Evolutionary conservation across 2,113 vertebrate genomes (phyloP).

Genomic region (Aspiorhynchus laticeps): DNA sequence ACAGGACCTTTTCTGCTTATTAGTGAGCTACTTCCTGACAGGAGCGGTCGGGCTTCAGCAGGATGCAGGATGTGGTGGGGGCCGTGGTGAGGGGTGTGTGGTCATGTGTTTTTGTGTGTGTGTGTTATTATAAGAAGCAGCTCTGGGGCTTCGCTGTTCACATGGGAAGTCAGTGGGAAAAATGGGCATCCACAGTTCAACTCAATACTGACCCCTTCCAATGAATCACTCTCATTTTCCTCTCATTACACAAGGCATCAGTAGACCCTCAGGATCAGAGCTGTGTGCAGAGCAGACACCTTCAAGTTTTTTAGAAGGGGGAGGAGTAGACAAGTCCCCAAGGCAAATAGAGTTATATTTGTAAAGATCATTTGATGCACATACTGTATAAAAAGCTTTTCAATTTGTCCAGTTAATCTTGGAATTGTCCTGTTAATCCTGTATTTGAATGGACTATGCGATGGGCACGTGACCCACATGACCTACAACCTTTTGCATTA

Average conservation of each 20-base stretch:
- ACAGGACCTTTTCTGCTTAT: conserved; percentile 31
- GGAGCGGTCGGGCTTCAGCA: conserved; percentile 27
- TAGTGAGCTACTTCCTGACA: conserved; percentile 53
- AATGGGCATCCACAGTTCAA: conserved; percentile 45
- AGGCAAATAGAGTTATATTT: neutral
- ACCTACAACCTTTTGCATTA: neutral
- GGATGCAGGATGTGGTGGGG: conserved; percentile 52
- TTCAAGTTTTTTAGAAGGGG: neutral
- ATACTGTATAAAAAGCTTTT: neutral
- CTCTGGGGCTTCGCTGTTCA: conserved; percentile 24
- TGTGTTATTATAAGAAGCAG: conserved; percentile 15
- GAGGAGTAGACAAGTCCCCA: neutral
- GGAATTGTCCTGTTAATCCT: neutral
- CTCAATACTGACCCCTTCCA: conserved; percentile 50
- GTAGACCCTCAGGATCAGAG: conserved; percentile 9
- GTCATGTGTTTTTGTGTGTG: conserved; percentile 15
- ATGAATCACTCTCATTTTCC: conserved; percentile 49
- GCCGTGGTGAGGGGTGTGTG: conserved; percentile 19
- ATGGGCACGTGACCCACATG: neutral
- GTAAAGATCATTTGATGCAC: neutral
- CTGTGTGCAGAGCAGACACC: neutral
- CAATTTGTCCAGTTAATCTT: neutral
- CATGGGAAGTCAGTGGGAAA: conserved; percentile 30
- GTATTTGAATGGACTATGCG: neutral
- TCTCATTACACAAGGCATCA: conserved; percentile 29